Base-by-base conservation (phyloP, 2,113 vertebrate genomes). In the Neopipo cinnamomea region DNA sequence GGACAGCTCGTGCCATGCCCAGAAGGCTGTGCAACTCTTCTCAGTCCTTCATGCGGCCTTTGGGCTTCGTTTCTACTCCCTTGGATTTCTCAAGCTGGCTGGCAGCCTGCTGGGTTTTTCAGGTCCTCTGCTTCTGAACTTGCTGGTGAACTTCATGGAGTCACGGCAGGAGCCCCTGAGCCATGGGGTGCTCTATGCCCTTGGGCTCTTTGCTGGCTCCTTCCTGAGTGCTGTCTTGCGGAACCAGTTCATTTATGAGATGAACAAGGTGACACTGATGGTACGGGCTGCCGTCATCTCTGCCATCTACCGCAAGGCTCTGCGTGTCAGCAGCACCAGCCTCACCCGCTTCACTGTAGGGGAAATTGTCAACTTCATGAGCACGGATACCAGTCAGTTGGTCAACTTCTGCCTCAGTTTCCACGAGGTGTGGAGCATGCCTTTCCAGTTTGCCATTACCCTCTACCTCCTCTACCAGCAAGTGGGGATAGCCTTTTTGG, bases 401-500 rank as follows among this genome's bases (percentile, higher is more conserved):
- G 96, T 98, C 63, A 99, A 99, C 98, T 99, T 99, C 97, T 99
- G 98, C 72, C 91, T 85, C 90, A 99, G 98, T 76, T 99, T 99
- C 96, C 99, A 99, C 0, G 99, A 99, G 76, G 92, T 99, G 44
- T 99, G 99, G 99, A 99, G 99, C 94, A 96, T 99, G 46, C 99
- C 99, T 19, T 97, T 99, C 89, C 98, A 95, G 89, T 98, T 99
- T 56, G 93, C 95, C 41, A 87, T 99, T 96, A 98, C 98, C 31
- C 99, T 99, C 39, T 99, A 99, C 97, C 97, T 99, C 88, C 97
- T 99, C 6, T 98, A 99, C 91, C 98, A 98, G 89, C 99, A 99
- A 97, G 99, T 99, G 87, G 99, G 98, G 3, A 39, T 99, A 15
- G 98, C 99, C 28, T 99, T 99, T 44, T 95, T 99, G 9, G 99